Percentiles rank a stretch among this genome's conserved stretches.
These are phyloP conservation scores for Telmatochromis brachygnathus DNA, from an alignment of 2,113 vertebrate genomes.

Conservation along the genomic window DNA sequence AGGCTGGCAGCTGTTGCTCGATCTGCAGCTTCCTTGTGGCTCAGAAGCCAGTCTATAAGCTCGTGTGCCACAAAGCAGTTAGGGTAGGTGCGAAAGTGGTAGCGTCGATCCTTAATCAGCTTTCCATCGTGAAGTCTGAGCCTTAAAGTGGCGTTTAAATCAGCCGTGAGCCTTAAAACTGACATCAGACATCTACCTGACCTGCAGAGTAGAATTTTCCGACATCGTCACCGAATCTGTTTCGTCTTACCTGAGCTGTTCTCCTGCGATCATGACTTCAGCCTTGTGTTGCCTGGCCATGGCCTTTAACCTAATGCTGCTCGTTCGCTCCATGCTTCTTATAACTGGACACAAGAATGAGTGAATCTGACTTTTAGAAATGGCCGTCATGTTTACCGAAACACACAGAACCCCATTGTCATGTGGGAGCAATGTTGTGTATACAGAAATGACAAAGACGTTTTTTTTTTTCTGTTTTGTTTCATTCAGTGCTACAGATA, in stretches of 20 bases:
- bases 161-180: not conserved
- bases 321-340: constrained; percentile 69
- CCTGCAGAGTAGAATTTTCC: not conserved
- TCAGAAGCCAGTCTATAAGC: constrained; percentile 79
- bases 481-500: not conserved
- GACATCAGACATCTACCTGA: not conserved
- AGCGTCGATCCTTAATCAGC: constrained; percentile 78
- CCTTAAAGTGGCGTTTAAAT: constrained; percentile 41
- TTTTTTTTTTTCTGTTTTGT: not conserved
- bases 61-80: constrained; percentile 86
- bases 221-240: not conserved
- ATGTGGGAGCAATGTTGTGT: constrained; percentile 60
- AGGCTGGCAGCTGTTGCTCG: constrained; percentile 72
- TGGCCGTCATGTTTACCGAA: constrained; percentile 60
- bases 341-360: not conserved
- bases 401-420: not conserved
- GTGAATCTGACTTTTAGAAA: not conserved
- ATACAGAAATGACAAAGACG: constrained; percentile 24
- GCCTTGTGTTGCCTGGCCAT: constrained; percentile 72
- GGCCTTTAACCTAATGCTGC: constrained; percentile 66
- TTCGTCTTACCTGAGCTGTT: constrained; percentile 78
- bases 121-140: constrained; percentile 80
- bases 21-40: constrained; percentile 78
- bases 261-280: constrained; percentile 83
- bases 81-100: constrained; percentile 79